These are phyloP conservation scores for Drosophila koepferae DNA, from an alignment of 2,888 invertebrate genomes.

Conservation along the genomic window DNA sequence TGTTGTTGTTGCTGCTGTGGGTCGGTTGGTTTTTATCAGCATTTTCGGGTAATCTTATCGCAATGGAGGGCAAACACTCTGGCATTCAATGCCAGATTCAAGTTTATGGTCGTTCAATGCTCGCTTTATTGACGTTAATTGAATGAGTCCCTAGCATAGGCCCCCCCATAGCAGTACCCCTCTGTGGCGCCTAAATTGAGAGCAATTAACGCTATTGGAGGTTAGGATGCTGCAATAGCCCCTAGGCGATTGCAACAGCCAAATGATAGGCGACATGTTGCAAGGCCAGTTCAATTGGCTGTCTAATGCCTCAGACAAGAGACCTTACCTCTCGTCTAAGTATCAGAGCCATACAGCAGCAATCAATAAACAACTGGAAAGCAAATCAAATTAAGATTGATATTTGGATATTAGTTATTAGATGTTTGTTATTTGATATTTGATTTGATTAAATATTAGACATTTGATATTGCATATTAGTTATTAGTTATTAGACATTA, in stretches of 20 bases:
- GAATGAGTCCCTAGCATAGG: slow-evolving; percentile 46
- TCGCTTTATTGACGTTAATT: slow-evolving; percentile 75
- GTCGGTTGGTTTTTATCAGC: slow-evolving; percentile 7
- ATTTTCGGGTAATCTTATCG: slow-evolving; percentile 61
- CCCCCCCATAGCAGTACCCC: neutral
- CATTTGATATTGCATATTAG: neutral
- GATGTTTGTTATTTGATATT: neutral
- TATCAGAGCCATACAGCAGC: neutral
- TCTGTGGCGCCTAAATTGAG: slow-evolving; percentile 54
- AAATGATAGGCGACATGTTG: slow-evolving; percentile 20
- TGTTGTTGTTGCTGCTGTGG: slow-evolving; percentile 13
- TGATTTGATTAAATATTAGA: neutral
- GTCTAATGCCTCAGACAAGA: slow-evolving; percentile 3
- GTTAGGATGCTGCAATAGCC: slow-evolving; percentile 65
- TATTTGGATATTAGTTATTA: too few species aligned
- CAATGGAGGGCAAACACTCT: slow-evolving; percentile 9
- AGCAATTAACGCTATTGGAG: slow-evolving; percentile 56
- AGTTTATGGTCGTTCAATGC: slow-evolving; percentile 66
- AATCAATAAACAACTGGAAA: neutral
- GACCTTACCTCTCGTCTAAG: neutral
- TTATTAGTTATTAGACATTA: neutral
- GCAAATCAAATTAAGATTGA: neutral
- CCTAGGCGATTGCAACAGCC: slow-evolving; percentile 71
- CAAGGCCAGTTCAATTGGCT: slow-evolving; percentile 55
- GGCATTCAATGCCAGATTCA: slow-evolving; percentile 54